Conservation (phyloP, 2,888 invertebrate species). For the Steromphala cineraria region DNA sequence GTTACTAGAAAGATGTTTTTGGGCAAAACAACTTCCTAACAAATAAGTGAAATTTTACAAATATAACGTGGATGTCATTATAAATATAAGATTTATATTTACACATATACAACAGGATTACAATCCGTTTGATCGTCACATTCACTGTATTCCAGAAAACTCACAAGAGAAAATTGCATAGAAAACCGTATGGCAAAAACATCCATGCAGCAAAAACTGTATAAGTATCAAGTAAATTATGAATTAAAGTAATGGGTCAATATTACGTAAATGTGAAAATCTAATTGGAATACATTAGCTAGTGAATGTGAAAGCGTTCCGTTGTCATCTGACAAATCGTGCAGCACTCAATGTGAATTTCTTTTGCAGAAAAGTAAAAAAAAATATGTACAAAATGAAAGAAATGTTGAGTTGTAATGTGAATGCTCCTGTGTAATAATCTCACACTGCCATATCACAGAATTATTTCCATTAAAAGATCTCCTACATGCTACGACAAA, state of each 20-base stretch:
- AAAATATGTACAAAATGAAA: too few relatives aligned
- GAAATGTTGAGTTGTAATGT: too few relatives aligned
- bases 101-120: slow-evolving; percentile 10
- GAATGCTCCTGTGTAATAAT: too few relatives aligned
- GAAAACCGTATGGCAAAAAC: slow-evolving; percentile 15
- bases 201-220: slow-evolving; percentile 16
- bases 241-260: neutral
- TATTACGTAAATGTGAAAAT: neutral
- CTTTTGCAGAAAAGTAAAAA: too few relatives aligned
- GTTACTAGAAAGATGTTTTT: neutral
- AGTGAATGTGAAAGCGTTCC: neutral
- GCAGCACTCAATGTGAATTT: too few relatives aligned
- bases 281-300: neutral
- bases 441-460: too few relatives aligned
- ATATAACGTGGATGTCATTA: slow-evolving; percentile 22
- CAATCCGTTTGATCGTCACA: neutral
- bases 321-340: neutral
- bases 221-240: slow-evolving; percentile 1
- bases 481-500: too few relatives aligned
- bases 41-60: slow-evolving; percentile 22
- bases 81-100: slow-evolving; percentile 23
- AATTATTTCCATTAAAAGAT: too few relatives aligned
- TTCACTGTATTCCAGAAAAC: slow-evolving; percentile 4
- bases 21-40: neutral
- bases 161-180: slow-evolving; percentile 20